Base-by-base conservation (phyloP, 2,888 invertebrate species). In the Cecidostiba fungosa region DNA sequence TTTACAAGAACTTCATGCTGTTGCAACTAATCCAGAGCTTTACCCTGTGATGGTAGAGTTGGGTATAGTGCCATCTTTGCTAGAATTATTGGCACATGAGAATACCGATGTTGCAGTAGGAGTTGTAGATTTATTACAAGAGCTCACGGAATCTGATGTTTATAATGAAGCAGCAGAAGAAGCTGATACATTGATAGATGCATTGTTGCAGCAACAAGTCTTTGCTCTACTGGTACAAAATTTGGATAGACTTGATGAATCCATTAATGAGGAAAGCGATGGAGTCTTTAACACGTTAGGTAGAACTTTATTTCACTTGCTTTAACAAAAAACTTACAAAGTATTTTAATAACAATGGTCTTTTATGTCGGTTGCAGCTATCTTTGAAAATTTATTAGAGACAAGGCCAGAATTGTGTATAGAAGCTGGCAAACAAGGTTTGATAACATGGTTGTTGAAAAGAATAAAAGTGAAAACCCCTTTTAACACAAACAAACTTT, bases 101-200 rank as follows among this genome's bases (percentile, higher is more conserved):
- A 99, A 99, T 93, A 98, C 98, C 72, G 99, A 98, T 94, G 96
- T 99, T 88, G 96, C 97, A 32, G 97, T 97, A 77, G 97, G 97
- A 88, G 96, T 97, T 73, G 96, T 98, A 84, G 95, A 95, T 92
- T 93, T 95, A 76, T 88, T 95, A 19, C 95, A 97, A 95, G 99
- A 99, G 93, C 94, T 99, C 80, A 98, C 99, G 3, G 99, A 99
- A 94, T 97, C 98, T 3, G 99, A 99, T 92, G 98, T 98, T 88
- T 94, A 99, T n/a, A 96, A 97, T 91, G 99, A 99, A 93, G 98
- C 98, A 92, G 97, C 97, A 88, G 98, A 98, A 89, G 98, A 98
- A 1, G 97, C 98, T 0, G 97, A 97, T 89, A 96, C 97, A 12
- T 94, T 99, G 26, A 96, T 99, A 78, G 98, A 97, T 91, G 96